Evolutionary conservation across 1,140 invertebrate species (phyloP).

Genomic region (Argopecten irradians): DNA sequence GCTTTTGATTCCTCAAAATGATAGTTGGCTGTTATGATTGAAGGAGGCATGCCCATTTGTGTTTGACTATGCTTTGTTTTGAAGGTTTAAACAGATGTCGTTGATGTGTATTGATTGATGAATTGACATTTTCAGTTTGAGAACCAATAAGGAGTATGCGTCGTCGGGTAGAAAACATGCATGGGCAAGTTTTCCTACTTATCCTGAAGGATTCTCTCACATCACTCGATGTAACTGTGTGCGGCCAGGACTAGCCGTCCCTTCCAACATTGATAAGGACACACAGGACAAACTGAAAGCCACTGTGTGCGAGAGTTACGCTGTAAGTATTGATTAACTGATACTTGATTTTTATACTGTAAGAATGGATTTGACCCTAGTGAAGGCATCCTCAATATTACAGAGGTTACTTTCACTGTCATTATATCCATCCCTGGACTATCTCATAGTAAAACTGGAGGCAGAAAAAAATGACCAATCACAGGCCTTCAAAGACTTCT

Average conservation of each 20-base stretch:
- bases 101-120: background rate
- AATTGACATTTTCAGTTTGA: background rate
- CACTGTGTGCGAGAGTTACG: constrained; percentile 49
- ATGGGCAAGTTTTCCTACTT: background rate
- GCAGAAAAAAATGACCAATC: no score
- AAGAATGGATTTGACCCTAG: background rate
- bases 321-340: constrained; percentile 49
- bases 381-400: background rate
- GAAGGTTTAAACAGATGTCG: no score
- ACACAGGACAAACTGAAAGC: constrained; percentile 41
- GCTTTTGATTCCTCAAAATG: no score
- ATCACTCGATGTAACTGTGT: constrained; percentile 41
- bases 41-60: no score
- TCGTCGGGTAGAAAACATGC: background rate
- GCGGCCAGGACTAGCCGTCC: constrained; percentile 31
- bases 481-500: no score
- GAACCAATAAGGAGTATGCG: background rate
- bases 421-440: no score
- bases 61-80: no score
- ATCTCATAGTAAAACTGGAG: no score
- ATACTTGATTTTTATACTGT: background rate
- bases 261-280: constrained; percentile 35
- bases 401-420: no score
- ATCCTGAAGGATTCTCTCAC: background rate
- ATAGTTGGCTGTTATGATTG: no score